Percentiles rank a stretch among this genome's conserved stretches.
These are phyloP conservation scores for Muricea muricata DNA, from an alignment of 92 coral and sea anemone species.

Conservation along the genomic window DNA sequence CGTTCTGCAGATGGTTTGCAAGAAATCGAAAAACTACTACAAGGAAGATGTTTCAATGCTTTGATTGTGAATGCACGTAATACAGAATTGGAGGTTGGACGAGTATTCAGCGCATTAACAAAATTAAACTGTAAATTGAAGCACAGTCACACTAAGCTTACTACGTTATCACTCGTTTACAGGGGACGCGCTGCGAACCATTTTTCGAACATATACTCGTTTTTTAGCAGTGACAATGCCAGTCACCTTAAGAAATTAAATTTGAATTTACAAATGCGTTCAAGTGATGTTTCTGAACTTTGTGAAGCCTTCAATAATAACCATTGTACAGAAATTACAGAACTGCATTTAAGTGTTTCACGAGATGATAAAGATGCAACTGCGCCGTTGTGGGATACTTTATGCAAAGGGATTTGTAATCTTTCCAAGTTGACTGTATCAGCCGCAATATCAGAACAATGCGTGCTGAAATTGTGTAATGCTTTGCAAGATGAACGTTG, in stretches of 20 bases:
- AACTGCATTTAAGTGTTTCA: background rate
- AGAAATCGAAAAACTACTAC: background rate
- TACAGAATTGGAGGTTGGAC: background rate
- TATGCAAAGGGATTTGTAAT: background rate
- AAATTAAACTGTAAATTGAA: background rate
- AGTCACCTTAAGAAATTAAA: background rate
- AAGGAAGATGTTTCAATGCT: background rate
- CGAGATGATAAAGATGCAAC: background rate
- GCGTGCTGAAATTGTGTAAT: background rate
- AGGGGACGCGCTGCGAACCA: background rate
- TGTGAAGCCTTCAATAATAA: background rate
- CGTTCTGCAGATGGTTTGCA: background rate
- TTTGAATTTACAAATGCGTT: background rate
- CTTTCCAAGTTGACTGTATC: background rate
- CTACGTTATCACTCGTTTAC: background rate
- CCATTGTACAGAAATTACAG: background rate
- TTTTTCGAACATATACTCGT: background rate
- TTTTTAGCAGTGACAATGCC: background rate
- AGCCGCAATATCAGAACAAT: background rate
- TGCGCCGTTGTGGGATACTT: background rate
- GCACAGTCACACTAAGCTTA: background rate
- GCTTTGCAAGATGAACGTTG: constrained; percentile 19
- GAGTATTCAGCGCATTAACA: background rate
- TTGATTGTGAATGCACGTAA: background rate
- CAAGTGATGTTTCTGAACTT: background rate